Evolutionary conservation across 2,888 invertebrate genomes (phyloP), one percentile per base, ranked within the genome.

Genomic region (Cyrtodaria siliqua): DNA sequence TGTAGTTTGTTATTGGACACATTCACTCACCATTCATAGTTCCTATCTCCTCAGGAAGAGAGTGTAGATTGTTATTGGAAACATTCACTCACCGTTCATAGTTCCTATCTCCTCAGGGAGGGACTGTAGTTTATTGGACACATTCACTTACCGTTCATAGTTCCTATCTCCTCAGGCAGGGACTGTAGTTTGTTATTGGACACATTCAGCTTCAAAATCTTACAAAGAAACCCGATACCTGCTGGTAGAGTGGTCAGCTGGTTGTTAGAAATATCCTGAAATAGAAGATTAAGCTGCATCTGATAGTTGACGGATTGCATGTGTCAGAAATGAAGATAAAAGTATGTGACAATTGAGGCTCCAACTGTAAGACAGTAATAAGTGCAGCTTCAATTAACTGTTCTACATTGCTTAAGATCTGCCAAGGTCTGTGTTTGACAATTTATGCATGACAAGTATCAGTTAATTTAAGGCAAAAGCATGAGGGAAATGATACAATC

Each of bases 41-140:
- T 33, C 33, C 33, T 33, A 8, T 33, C 12, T 33, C 33, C 33
- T 33, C 33, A 33, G 33, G 12, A 4, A 33, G 33, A 23, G 8
- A 52, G 3, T 52, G 24, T 16, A 24, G 52, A 3, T 16, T 24
- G 6, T 14, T 23, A 24, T 52, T 20, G 9, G 20, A 52, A 23
- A 24, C 4, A 20, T 18, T 18, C 6, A 57, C 42, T 67, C 69
- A 90, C 91, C 96, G 16, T 94, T 94, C 87, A 97, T 93, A 79
- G 95, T 81, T 40, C 90, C 90, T 16, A 97, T 95, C 88, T 97
- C 97, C 83, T 96, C 94, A 40, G 97, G 97, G 90, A 98, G 92
- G 76, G 92, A 93, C 83, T 94, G 94, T 92, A 98, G 93, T 88
- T 95, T 94, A 79, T 92, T 18, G 47, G 16, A 47, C 2, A 18